Evolutionary conservation across 2,888 invertebrate species (phyloP), one percentile per base, ranked within the genome.

Genomic region (Lordiphosa andalusiaca): DNA sequence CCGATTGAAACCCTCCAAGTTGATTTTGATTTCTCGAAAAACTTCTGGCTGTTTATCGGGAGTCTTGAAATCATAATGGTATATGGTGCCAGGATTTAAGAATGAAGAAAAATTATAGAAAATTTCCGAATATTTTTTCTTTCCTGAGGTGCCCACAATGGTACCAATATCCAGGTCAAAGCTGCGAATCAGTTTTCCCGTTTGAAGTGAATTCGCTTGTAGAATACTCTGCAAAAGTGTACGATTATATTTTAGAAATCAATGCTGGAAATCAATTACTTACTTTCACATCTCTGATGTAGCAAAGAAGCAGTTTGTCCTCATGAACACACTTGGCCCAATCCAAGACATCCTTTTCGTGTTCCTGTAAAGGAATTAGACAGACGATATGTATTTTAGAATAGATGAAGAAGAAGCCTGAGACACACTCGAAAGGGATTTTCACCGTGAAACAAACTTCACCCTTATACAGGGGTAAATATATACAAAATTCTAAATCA

Each of bases 71-170:
- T 98, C 96, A 65, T 95, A 95, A 70, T 93, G 93, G 90, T 96
- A 98, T 83, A 98, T 97, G 71, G 85, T 89, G 0, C 92, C 92
- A 21, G 99, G 98, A 50, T 95, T 94, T 48, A 98, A 92, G 91
- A 98, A 99, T 0, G 98, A 98, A 69, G 95, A 94, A 90, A 98
- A 98, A 85, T 95, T 93, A 90, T 95, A 98, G 90, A 98, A 99
- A 84, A 98, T 94, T 91, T 98, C 97, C 0, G 93, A 92, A 84
- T 96, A 94, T 77, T 94, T 92, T 86, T 94, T 95, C 88, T 95
- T 94, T 9, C 97, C 98, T 12, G 95, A 94, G 89, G 95, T 94
- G 2, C 94, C 94, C 13, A 93, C 93, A 33, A 99, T 92, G 0
- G 96, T 95, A 16, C 99, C 99, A 67, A 98, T 94, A 72, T 94